A percentile compares a stretch with the other conserved stretches of the same genome.
Conservation (phyloP, 2,113 vertebrate genomes). For the Rostratula benghalensis region DNA sequence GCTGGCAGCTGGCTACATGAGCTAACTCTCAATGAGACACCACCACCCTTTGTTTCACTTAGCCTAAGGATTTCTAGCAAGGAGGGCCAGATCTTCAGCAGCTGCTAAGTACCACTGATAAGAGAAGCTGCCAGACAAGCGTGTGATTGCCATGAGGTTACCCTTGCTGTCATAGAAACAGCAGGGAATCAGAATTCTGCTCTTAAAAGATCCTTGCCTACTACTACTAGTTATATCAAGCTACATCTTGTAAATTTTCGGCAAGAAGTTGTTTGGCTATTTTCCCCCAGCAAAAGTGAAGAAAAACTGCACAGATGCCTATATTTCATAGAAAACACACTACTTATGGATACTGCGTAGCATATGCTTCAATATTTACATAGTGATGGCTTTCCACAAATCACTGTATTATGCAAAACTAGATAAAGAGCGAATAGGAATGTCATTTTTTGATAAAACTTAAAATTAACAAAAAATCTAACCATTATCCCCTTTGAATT, state of each 20-base stretch:
- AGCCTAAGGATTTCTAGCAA: neutral
- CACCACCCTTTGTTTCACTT: neutral
- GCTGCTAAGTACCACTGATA: neutral
- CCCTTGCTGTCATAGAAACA: neutral
- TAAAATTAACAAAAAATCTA: constrained; percentile 62
- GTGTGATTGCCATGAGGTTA: neutral
- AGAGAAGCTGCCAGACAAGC: neutral
- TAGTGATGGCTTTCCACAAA: constrained; percentile 20
- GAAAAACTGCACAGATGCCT: neutral
- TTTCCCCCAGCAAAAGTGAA: neutral
- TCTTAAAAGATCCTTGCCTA: neutral
- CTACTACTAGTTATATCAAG: neutral
- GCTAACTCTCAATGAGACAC: neutral
- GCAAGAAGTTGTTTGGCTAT: neutral
- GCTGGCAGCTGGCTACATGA: neutral
- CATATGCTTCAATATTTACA: constrained; percentile 54
- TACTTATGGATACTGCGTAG: neutral
- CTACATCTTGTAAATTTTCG: neutral
- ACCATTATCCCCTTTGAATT: constrained; percentile 56
- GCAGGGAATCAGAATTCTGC: neutral
- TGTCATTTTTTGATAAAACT: constrained; percentile 60
- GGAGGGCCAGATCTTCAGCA: neutral
- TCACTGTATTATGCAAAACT: constrained; percentile 21
- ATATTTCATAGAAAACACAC: neutral
- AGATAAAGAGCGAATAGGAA: constrained; percentile 57